phyloP scores from a whole-genome alignment of 2,888 invertebrate genomes.

The Itoplectis maculator region DNA sequence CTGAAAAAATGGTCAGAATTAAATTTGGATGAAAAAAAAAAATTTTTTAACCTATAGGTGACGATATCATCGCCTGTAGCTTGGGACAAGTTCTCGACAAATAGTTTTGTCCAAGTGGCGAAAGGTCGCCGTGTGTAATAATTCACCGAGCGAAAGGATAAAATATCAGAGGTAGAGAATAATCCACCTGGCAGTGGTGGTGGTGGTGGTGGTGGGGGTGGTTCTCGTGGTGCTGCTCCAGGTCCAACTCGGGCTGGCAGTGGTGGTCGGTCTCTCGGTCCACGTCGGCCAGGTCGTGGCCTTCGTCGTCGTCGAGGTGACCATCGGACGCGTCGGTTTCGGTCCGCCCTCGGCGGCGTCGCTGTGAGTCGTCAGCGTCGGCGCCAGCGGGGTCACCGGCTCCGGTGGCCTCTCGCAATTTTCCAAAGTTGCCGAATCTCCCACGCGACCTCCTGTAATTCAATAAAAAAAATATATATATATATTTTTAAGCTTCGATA shows the following conservation, averaged over 20 bases:
- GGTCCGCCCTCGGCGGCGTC: conserved; percentile 85
- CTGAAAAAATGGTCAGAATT: conserved; percentile 61
- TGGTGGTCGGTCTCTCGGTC: conserved; percentile 76
- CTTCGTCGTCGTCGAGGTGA: conserved; percentile 74
- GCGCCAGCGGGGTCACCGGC: conserved; percentile 91
- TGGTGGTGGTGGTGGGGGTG: conserved; percentile 79
- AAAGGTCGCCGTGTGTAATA: conserved; percentile 49
- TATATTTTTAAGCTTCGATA: no score
- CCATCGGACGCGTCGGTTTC: conserved; percentile 74
- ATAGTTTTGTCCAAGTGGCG: neutral
- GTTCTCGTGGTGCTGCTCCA: conserved; percentile 73
- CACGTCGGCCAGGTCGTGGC: conserved; percentile 81
- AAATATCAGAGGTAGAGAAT: conserved; percentile 30
- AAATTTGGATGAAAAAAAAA: neutral
- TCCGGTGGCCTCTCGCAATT: conserved; percentile 90
- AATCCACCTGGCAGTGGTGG: conserved; percentile 78
- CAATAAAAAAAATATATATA: conserved; percentile 21
- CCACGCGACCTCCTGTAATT: conserved; percentile 78
- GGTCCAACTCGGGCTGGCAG: conserved; percentile 76
- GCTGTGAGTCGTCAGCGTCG: conserved; percentile 89
- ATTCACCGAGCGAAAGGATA: conserved; percentile 26
- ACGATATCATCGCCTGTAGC: neutral
- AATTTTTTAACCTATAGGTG: neutral
- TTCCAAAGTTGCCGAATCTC: conserved; percentile 85
- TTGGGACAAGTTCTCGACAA: neutral